Base-by-base conservation (phyloP, 1,140 invertebrate species). In the Drosophila nikananu region DNA sequence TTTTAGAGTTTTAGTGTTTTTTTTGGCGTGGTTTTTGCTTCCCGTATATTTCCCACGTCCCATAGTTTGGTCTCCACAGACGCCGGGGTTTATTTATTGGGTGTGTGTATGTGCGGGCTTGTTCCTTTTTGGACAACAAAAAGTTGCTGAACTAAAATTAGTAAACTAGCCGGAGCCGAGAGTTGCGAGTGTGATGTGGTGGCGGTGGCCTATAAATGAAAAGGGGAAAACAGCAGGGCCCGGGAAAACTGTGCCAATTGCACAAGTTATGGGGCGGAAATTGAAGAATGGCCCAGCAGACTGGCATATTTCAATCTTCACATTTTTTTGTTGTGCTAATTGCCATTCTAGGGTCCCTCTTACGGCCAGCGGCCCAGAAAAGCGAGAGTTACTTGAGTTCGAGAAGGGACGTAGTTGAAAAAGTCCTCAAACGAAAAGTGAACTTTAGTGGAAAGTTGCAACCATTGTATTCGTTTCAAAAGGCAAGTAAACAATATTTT, bases 31-130 rank as follows among this genome's bases (percentile, higher is more conserved):
- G 72, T 67, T 78, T 89, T 90, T 89, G 78, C 78, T 79, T 60
- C 51, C 57, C 48, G 42, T 60, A 89, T 75, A 90, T 84, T 90
- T 86, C 70, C 81, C 84, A 89, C 81, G 81, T 90, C 81, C 73
- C 86, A 77, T 63, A 67, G 68, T 62, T 78, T 46, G 52, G 19
- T 73, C 84, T 66, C 84, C 42, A 60, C 66, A 81, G 84, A 87
- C 65, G 70, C 57, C 70, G 52, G 48, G 75, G 73, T 68, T 84
- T 90, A 81, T 79, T 90, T 84, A 89, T 87, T 72, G 84, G 78
- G 77, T 60, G 71, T 80, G 32, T 55, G 25, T 68, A 27, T 48
- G 41, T 27, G 10, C 25, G 5, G 37, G n/a, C 25, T 32, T 19
- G 64, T 78, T 77, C 71, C 37, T 25, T 57, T 64, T 66, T 21